phyloP scores from a whole-genome alignment of 2,113 vertebrate species.

The Sakesphorus luctuosus region DNA sequence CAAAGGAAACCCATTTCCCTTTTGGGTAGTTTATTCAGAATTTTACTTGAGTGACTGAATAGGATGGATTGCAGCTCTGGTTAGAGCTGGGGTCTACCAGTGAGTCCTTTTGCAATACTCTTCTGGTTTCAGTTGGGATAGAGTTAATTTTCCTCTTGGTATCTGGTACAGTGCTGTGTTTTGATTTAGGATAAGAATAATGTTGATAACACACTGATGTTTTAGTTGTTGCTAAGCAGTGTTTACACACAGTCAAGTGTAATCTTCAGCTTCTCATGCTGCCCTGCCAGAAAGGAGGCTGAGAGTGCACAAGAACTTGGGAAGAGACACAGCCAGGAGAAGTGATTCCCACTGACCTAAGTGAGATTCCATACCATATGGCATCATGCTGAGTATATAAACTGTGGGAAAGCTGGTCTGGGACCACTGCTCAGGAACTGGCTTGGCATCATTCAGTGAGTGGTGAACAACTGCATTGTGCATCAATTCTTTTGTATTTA shows the following conservation, averaged over 20 bases:
- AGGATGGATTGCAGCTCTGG: background rate
- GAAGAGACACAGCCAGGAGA: background rate
- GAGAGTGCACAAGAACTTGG: background rate
- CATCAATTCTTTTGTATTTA: background rate
- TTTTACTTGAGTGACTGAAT: background rate
- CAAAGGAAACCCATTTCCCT: background rate
- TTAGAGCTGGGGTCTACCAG: background rate
- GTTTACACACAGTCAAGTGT: background rate
- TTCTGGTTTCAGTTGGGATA: background rate
- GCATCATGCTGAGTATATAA: background rate
- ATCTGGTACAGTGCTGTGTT: background rate
- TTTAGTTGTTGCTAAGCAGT: background rate
- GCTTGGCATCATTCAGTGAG: background rate
- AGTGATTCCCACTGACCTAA: background rate
- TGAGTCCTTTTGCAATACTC: background rate
- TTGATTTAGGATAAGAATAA: background rate
- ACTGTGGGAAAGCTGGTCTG: background rate
- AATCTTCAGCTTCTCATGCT: background rate
- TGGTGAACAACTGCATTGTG: background rate
- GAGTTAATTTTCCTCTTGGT: background rate
- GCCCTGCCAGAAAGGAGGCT: background rate
- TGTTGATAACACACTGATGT: background rate
- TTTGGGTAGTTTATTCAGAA: background rate
- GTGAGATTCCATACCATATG: background rate
- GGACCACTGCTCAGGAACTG: background rate